phyloP scores from a whole-genome alignment of 2,888 invertebrate species.

The Hoplodrina ambigua region DNA sequence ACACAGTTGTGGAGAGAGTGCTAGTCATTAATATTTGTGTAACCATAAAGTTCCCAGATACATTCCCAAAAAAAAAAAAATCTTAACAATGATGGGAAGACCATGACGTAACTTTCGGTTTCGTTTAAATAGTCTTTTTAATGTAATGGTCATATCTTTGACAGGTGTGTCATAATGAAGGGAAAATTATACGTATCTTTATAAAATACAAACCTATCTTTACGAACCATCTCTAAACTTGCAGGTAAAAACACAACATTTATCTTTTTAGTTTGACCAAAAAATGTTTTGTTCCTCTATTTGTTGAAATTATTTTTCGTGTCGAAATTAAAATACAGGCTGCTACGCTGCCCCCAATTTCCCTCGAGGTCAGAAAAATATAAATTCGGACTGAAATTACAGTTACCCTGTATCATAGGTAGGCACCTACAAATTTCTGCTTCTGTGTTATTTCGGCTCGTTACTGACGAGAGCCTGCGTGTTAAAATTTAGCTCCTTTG shows the following conservation, averaged over 20 bases:
- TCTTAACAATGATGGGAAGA: no score
- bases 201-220: not conserved
- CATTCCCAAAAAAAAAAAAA: no score
- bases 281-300: conserved; percentile 26
- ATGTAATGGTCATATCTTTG: no score
- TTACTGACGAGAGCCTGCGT: conserved; percentile 42
- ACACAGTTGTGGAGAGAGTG: no score
- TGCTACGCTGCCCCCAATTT: conserved; percentile 40
- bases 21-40: no score
- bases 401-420: conserved; percentile 29
- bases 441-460: conserved; percentile 37
- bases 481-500: conserved; percentile 43
- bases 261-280: not conserved
- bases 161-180: not conserved
- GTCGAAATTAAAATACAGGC: conserved; percentile 53
- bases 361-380: conserved; percentile 53
- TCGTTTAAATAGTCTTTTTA: no score
- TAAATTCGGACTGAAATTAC: conserved; percentile 41
- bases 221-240: not conserved
- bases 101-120: no score
- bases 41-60: no score
- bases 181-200: not conserved
- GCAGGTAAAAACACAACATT: not conserved
- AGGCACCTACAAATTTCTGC: conserved; percentile 32
- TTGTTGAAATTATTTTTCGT: conserved; percentile 38